These are phyloP conservation scores for Pseudococcus viburni DNA, from an alignment of 2,888 invertebrate genomes.

Conservation along the genomic window DNA sequence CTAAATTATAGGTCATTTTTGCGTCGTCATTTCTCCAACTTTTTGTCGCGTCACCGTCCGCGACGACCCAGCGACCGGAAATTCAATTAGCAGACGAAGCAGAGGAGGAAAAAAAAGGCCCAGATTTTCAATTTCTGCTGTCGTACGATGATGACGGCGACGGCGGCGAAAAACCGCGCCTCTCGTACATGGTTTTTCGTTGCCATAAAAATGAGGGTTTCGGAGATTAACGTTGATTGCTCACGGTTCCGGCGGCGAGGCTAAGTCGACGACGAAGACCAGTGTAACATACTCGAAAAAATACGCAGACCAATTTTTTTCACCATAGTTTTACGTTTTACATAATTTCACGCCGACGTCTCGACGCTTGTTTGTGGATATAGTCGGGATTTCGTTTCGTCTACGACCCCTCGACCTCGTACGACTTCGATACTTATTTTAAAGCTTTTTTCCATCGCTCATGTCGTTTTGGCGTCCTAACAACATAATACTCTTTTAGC, in stretches of 20 bases:
- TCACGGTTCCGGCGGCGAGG: not conserved
- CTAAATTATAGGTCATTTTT: slow-evolving; percentile 55
- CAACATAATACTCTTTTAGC: not conserved
- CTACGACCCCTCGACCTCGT: not conserved
- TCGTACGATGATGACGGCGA: not conserved
- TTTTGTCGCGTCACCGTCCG: slow-evolving; percentile 39
- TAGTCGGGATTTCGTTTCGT: not conserved
- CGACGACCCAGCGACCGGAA: slow-evolving; percentile 43
- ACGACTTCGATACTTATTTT: not conserved
- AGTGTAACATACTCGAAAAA: not conserved
- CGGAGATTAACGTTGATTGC: slow-evolving; percentile 41
- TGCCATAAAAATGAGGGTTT: slow-evolving; percentile 38
- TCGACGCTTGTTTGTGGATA: not conserved
- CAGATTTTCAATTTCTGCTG: slow-evolving; percentile 47
- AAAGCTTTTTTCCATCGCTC: not conserved
- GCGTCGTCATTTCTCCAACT: slow-evolving; percentile 51
- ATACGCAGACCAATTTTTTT: not conserved
- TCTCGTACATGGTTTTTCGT: not conserved
- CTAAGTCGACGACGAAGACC: not conserved
- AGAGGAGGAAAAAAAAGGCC: not conserved
- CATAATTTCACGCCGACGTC: slow-evolving; percentile 18
- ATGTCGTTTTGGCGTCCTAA: slow-evolving; percentile 27
- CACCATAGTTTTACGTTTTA: not conserved
- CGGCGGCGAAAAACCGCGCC: not conserved
- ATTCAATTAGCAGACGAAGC: slow-evolving; percentile 32